Percentiles rank a stretch among this genome's conserved stretches.
Conservation (phyloP, 2,797 vertebrate species). For the Smutsia temminckii region DNA sequence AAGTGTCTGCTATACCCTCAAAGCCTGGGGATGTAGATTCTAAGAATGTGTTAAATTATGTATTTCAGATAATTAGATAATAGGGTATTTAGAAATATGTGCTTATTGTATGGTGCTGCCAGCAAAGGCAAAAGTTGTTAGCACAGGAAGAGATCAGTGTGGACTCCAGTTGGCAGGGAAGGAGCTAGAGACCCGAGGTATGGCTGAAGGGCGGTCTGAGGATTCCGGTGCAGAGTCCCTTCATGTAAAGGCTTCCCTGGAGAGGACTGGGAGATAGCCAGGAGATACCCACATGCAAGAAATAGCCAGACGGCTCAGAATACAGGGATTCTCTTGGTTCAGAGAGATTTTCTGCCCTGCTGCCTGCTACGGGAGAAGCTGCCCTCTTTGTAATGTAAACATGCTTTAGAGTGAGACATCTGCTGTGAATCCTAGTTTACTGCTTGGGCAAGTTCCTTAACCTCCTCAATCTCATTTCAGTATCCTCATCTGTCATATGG, state of each 20-base stretch:
- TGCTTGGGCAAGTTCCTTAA: neutral
- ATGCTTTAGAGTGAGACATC: neutral
- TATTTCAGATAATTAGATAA: conserved; percentile 9
- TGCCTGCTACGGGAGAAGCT: neutral
- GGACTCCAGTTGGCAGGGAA: neutral
- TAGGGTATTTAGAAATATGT: neutral
- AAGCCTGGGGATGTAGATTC: neutral
- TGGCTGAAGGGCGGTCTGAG: neutral
- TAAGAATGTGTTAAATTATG: neutral
- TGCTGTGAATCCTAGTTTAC: neutral
- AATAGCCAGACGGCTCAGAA: neutral
- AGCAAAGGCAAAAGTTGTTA: neutral
- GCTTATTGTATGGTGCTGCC: neutral
- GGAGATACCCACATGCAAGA: neutral
- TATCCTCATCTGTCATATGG: neutral
- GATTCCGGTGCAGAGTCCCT: neutral
- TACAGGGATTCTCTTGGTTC: neutral
- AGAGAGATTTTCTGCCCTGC: neutral
- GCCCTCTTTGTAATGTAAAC: neutral
- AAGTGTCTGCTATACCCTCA: neutral
- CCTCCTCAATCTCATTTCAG: neutral
- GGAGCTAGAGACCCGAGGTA: neutral
- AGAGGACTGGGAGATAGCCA: neutral
- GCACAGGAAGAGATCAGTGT: neutral
- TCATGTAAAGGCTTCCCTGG: neutral